A percentile compares a stretch with the other conserved stretches of the same genome.
These are phyloP conservation scores for Lates japonicus DNA, from an alignment of 2,797 vertebrate species.

Conservation along the genomic window DNA sequence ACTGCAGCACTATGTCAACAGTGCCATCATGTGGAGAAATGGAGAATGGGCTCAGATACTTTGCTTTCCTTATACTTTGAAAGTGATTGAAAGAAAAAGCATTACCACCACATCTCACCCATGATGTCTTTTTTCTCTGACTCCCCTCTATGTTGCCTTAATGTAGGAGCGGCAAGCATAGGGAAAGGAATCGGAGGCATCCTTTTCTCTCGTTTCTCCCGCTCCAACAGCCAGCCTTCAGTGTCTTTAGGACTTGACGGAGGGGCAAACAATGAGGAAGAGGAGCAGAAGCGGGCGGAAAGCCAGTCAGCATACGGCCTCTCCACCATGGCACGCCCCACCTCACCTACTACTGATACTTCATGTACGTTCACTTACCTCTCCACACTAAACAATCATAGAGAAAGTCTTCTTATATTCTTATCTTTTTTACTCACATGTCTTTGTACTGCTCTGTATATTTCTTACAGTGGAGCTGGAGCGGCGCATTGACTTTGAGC, in stretches of 20 bases:
- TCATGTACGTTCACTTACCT: conserved; percentile 85
- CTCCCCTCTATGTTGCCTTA: neutral
- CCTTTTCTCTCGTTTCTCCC: conserved; percentile 95
- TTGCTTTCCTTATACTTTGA: neutral
- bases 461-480: conserved; percentile 93
- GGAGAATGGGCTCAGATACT: neutral
- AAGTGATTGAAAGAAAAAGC: neutral
- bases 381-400: neutral
- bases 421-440: neutral
- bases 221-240: conserved; percentile 88
- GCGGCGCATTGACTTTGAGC: conserved; percentile 96
- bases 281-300: conserved; percentile 88
- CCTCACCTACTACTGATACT: conserved; percentile 89
- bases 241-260: conserved; percentile 86
- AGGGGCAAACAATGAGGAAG: conserved; percentile 84
- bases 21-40: conserved; percentile 70
- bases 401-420: neutral
- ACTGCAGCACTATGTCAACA: conserved; percentile 28
- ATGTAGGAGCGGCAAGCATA: conserved; percentile 94
- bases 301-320: conserved; percentile 84
- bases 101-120: neutral
- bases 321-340: conserved; percentile 83
- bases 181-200: conserved; percentile 98
- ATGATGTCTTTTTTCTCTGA: neutral
- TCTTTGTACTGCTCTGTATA: conserved; percentile 16